Evolutionary conservation across 2,113 vertebrate species (phyloP).

Genomic region (Greenwoodochromis staneri): DNA sequence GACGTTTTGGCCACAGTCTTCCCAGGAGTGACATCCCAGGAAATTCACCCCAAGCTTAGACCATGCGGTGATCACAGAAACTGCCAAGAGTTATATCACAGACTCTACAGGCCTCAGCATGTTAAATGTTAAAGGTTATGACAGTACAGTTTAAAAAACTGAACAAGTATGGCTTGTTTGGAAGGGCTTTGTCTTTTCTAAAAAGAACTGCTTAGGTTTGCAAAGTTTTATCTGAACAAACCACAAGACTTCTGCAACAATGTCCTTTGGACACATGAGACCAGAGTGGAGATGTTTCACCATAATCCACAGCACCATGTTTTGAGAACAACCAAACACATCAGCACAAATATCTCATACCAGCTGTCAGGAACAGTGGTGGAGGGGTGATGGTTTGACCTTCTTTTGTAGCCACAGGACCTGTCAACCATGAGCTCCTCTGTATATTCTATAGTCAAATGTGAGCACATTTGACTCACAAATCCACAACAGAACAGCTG

Average conservation of each 20-base stretch:
- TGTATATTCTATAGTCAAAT: background rate
- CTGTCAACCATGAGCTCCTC: background rate
- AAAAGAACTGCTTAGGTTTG: background rate
- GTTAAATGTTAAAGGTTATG: background rate
- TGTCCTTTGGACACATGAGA: background rate
- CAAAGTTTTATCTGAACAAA: background rate
- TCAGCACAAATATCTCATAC: background rate
- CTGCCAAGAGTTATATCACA: background rate
- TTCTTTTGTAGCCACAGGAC: background rate
- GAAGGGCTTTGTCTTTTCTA: background rate
- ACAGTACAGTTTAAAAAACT: background rate
- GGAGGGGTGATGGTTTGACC: background rate
- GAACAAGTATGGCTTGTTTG: background rate
- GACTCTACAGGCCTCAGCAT: background rate
- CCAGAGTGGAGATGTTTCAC: background rate
- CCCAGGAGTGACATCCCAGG: background rate
- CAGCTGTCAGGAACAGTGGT: background rate
- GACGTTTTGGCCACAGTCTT: background rate
- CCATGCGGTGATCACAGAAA: rapidly evolving
- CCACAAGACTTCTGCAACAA: background rate
- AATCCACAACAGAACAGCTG: background rate
- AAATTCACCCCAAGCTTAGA: background rate
- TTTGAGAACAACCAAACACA: background rate
- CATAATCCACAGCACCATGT: background rate
- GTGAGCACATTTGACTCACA: background rate